Conservation (phyloP, 1,140 invertebrate species). For the Bombus huntii region DNA sequence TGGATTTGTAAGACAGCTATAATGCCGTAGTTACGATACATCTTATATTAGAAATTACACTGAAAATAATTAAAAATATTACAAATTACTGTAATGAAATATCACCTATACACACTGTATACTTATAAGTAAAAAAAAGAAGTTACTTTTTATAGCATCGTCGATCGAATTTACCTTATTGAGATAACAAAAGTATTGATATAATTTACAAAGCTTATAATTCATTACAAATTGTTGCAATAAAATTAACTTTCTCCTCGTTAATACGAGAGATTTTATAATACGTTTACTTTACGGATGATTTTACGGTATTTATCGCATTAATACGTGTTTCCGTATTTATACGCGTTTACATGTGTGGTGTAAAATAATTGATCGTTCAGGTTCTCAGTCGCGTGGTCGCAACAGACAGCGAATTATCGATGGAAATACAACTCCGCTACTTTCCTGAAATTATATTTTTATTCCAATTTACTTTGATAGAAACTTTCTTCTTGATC, state of each 20-base stretch:
- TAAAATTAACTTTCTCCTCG: background rate
- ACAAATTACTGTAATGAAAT: too few species aligned
- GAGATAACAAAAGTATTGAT: background rate
- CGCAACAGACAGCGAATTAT: background rate
- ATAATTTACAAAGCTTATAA: background rate
- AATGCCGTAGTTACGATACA: too few species aligned
- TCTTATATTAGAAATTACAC: background rate
- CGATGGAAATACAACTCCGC: background rate
- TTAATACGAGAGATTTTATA: background rate
- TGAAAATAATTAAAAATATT: background rate
- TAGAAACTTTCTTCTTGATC: background rate
- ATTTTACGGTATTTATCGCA: background rate
- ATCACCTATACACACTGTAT: background rate
- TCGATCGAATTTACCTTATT: background rate
- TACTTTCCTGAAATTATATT: background rate
- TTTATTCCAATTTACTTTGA: background rate
- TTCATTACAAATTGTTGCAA: background rate
- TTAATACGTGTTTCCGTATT: background rate
- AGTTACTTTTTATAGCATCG: background rate
- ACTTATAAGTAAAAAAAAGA: background rate
- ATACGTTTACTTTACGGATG: background rate
- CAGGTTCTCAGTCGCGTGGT: background rate
- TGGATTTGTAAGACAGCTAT: background rate
- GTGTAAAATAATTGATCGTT: background rate
- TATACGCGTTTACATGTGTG: background rate